Base-by-base conservation (phyloP, 2,888 invertebrate species). In the Camptogramma bilineatum region DNA sequence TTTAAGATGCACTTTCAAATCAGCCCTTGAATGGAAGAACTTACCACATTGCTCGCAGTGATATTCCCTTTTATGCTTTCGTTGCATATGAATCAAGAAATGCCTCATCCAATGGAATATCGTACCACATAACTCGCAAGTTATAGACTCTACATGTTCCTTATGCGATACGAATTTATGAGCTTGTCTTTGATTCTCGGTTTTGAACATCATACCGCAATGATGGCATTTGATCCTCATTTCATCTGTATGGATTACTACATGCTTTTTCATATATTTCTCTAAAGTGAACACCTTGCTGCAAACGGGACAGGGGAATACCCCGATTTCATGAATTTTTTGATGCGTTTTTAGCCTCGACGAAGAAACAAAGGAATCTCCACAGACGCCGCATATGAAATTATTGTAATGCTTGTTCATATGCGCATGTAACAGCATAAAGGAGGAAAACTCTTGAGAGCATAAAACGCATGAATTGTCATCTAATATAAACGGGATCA, bases 391-490 rank as follows among this genome's bases (percentile, higher is more conserved):
- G 18, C 91, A 91, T 0, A 90, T 79, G 5, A 86, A 85, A 10
- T 88, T 91, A 1, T 74, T 76, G 28, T 84, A 91, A 54, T 91
- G 91, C 0, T 76, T 71, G 34, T 91, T 90, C 90, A 91, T 90
- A 63, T 91, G 91, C 0, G 72, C 63, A 47, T 91, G 90, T 2
- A 90, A 18, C 4, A 73, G 74, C 4, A 80, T 76, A 16, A 81
- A 87, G 5, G 79, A 81, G 0, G 75, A 39, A 7, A 80, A 86
- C 0, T 39, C 28, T 4, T 84, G 74, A 0, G 73, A 52, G 17
- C 91, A 91, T 0, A 90, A 34, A 0, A 79, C 84, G 54, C 91
- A 91, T 0, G 62, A 47, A 0, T 81, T 34, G 0, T 82, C 78
- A 0, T 1, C 62, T 3, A 91, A 42, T 0, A 70, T 62, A 42